phyloP scores from a whole-genome alignment of 2,797 vertebrate species.

The Anableps anableps region DNA sequence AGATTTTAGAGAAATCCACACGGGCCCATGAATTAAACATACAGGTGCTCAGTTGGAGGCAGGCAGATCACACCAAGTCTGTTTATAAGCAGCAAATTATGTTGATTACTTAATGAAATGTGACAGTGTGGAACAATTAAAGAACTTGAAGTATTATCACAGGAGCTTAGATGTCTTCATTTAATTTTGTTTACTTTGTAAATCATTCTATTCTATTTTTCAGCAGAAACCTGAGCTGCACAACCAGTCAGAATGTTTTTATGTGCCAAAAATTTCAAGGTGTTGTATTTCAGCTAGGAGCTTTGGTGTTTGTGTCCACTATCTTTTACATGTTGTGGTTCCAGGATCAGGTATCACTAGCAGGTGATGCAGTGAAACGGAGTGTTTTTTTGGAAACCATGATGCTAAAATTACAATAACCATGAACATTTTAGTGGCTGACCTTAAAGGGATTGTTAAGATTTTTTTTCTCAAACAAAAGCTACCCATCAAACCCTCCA shows the following conservation, averaged over 20 bases:
- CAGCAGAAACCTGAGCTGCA: conserved; percentile 13
- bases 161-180: conserved; percentile 18
- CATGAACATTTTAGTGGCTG: background rate
- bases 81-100: conserved; percentile 42
- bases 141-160: conserved; percentile 15
- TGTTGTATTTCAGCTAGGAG: background rate
- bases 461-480: too few relatives aligned
- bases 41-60: conserved; percentile 56
- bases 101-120: conserved; percentile 40
- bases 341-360: too few relatives aligned
- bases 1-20: conserved; percentile 46
- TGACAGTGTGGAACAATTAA: conserved; percentile 31
- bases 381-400: too few relatives aligned
- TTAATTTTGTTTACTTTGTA: conserved; percentile 17
- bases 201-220: conserved; percentile 12
- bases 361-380: too few relatives aligned
- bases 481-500: too few relatives aligned
- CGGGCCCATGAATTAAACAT: conserved; percentile 75
- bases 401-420: background rate
- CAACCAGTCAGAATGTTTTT: background rate
- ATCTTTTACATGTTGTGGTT: background rate
- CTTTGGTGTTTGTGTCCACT: background rate
- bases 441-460: background rate
- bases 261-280: background rate
- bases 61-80: conserved; percentile 46